phyloP scores from a whole-genome alignment of 2,113 vertebrate genomes.

The Ancistrus triradiatus region DNA sequence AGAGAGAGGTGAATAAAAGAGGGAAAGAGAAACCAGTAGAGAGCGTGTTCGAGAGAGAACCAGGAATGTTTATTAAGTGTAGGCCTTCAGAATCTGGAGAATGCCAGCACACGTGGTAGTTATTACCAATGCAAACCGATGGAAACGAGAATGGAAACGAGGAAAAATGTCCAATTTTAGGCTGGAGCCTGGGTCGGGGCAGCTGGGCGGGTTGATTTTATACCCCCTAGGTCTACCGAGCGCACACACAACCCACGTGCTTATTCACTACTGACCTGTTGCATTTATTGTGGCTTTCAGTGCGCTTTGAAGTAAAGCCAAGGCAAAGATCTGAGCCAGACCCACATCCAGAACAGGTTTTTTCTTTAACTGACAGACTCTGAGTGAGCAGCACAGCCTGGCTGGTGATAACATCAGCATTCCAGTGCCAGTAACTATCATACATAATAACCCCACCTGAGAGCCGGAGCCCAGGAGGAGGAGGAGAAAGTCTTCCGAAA shows the following conservation, averaged over 20 bases:
- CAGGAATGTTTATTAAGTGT: constrained; percentile 30
- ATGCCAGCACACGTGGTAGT: constrained; percentile 47
- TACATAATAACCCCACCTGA: constrained; percentile 27
- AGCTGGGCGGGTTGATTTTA: background rate
- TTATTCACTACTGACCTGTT: background rate
- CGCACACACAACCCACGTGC: background rate
- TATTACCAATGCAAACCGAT: constrained; percentile 33
- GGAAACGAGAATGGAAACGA: constrained; percentile 14
- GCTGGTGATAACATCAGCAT: constrained; percentile 31
- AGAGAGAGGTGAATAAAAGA: background rate
- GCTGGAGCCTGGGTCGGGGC: background rate
- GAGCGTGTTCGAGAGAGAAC: constrained; percentile 10
- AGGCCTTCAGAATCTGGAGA: constrained; percentile 37
- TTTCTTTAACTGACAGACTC: background rate
- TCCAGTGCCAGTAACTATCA: constrained; percentile 26
- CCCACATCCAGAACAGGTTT: constrained; percentile 3
- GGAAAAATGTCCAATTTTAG: background rate
- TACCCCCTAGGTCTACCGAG: background rate
- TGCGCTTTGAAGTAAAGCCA: constrained; percentile 27
- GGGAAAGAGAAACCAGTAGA: background rate
- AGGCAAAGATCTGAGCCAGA: constrained; percentile 15
- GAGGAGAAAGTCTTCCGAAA: constrained; percentile 22
- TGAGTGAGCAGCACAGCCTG: constrained; percentile 2
- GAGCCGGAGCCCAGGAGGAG: constrained; percentile 8
- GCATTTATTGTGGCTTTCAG: constrained; percentile 5